Percentiles rank a stretch among this genome's conserved stretches.
These are phyloP conservation scores for Macrotus californicus DNA, from an alignment of 2,113 vertebrate species.

Conservation along the genomic window DNA sequence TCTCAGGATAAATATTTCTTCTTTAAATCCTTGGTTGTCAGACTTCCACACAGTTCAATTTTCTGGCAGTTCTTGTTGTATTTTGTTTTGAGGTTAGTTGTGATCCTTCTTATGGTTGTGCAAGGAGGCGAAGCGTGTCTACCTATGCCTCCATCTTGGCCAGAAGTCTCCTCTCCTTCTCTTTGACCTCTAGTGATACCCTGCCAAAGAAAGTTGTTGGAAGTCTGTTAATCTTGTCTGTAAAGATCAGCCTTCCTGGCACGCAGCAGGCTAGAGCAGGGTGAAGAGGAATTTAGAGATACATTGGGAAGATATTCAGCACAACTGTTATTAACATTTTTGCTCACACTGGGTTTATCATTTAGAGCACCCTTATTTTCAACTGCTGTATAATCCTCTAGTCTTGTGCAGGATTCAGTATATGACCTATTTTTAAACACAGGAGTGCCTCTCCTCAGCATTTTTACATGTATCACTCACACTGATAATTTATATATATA, in stretches of 20 bases:
- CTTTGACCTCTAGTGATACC: neutral
- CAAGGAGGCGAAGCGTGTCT: no score
- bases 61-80: no score
- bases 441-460: neutral
- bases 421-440: slow-evolving; percentile 28
- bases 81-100: no score
- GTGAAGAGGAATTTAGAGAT: neutral
- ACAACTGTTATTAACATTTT: neutral
- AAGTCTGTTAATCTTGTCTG: neutral
- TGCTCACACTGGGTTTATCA: neutral
- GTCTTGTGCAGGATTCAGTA: neutral
- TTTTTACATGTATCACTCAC: neutral
- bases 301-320: neutral
- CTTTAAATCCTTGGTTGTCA: no score
- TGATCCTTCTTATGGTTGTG: no score
- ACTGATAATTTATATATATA: neutral
- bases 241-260: neutral
- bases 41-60: no score
- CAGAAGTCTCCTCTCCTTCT: neutral
- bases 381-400: neutral
- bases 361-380: neutral
- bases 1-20: no score
- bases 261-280: neutral
- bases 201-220: neutral
- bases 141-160: no score